Percentiles rank a stretch among this genome's conserved stretches.
These are phyloP conservation scores for Strigamia maritima DNA, from an alignment of 2,888 invertebrate genomes.

Conservation along the genomic window DNA sequence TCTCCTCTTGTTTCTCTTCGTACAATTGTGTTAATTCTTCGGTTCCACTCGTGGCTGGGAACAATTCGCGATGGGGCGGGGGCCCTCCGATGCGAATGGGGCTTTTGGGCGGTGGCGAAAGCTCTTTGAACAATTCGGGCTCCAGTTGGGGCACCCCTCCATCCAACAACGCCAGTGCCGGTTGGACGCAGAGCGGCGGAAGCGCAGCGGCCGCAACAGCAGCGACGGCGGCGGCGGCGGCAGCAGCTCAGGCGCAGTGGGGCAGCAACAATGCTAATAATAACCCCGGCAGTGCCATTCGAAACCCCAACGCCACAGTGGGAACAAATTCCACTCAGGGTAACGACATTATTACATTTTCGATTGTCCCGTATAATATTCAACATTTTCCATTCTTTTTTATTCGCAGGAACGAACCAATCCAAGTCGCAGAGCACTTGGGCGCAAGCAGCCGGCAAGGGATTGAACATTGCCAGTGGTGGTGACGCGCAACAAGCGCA, in stretches of 20 bases:
- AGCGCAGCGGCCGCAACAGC: conserved; percentile 45
- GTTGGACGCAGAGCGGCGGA: conserved; percentile 27
- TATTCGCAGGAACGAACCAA: conserved; percentile 39
- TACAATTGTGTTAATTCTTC: not conserved
- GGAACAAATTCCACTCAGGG: conserved; percentile 39
- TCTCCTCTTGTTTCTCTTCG: not conserved
- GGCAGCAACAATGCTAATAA: conserved; percentile 46
- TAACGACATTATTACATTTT: too few species aligned
- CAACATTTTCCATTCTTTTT: not conserved
- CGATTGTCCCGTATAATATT: not conserved
- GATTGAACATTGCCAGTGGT: conserved; percentile 47
- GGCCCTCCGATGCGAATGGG: conserved; percentile 59
- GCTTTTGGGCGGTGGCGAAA: conserved; percentile 75
- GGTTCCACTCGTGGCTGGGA: conserved; percentile 12
- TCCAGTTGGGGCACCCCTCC: conserved; percentile 67
- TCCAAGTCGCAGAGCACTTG: conserved; percentile 51
- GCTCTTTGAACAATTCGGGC: conserved; percentile 69
- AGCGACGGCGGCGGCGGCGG: conserved; percentile 33
- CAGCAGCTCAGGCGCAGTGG: conserved; percentile 42
- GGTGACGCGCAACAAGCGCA: too few species aligned
- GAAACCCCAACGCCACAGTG: conserved; percentile 45
- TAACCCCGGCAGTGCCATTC: conserved; percentile 40
- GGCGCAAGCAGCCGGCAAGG: conserved; percentile 59
- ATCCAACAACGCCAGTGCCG: conserved; percentile 42
- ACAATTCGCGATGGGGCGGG: conserved; percentile 38